These are phyloP conservation scores for Drosophila quadrilineata DNA, from an alignment of 1,140 invertebrate genomes.

Conservation along the genomic window DNA sequence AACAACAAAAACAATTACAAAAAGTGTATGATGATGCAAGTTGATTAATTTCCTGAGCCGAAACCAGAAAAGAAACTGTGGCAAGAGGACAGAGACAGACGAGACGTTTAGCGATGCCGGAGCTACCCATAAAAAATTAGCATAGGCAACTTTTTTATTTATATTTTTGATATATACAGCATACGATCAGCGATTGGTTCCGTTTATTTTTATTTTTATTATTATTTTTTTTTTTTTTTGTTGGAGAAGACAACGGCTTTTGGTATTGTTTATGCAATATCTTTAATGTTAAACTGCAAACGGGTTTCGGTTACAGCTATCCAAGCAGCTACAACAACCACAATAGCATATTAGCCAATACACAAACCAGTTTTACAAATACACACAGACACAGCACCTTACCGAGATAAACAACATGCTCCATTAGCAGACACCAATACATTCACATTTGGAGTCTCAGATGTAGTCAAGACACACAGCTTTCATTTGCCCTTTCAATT, in stretches of 20 bases:
- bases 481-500: slow-evolving; percentile 75
- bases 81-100: slow-evolving; percentile 48
- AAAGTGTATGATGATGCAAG: slow-evolving; percentile 40
- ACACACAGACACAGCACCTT: slow-evolving; percentile 44
- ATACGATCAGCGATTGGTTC: slow-evolving; percentile 46
- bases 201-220: slow-evolving; percentile 59
- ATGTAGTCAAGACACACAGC: slow-evolving; percentile 1
- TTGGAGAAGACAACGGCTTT: slow-evolving; percentile 35
- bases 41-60: slow-evolving; percentile 19
- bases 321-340: background rate
- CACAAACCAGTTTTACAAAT: slow-evolving; percentile 61
- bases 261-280: slow-evolving; percentile 67
- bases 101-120: slow-evolving; percentile 20
- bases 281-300: slow-evolving; percentile 65
- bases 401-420: slow-evolving; percentile 50
- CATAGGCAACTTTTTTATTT: slow-evolving; percentile 54
- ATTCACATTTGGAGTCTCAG: slow-evolving; percentile 1
- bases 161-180: too few species aligned
- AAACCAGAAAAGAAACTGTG: slow-evolving; percentile 44
- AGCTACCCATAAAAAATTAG: slow-evolving; percentile 61
- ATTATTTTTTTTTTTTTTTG: too few species aligned
- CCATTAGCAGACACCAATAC: slow-evolving; percentile 22
- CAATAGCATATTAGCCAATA: slow-evolving; percentile 56
- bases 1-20: slow-evolving; percentile 1
- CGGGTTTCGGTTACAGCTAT: slow-evolving; percentile 41